These are phyloP conservation scores for Phalangium opilio DNA, from an alignment of 2,888 invertebrate genomes.

Conservation along the genomic window DNA sequence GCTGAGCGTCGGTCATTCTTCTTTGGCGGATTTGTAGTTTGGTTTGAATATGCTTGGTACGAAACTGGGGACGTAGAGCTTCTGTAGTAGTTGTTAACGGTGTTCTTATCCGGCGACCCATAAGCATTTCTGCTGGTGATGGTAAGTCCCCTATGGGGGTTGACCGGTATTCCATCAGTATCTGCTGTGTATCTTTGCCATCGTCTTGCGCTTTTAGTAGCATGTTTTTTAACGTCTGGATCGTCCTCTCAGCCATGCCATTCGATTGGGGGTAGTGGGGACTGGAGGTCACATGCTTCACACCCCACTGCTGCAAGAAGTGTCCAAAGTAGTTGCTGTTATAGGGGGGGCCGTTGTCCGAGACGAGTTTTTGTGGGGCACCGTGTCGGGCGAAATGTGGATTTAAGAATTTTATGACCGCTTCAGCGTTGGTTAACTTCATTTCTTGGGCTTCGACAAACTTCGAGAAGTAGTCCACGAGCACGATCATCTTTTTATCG, in stretches of 20 bases:
- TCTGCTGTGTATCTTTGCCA: background rate
- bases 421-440: background rate
- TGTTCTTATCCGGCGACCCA: too few relatives aligned
- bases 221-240: background rate
- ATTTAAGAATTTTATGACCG: too few relatives aligned
- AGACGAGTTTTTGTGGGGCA: background rate
- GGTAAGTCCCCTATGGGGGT: too few relatives aligned
- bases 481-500: background rate
- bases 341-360: constrained; percentile 3
- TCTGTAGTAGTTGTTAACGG: too few relatives aligned
- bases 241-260: background rate
- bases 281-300: background rate
- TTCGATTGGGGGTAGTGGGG: constrained; percentile 3
- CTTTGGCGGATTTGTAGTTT: too few relatives aligned
- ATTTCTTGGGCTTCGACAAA: constrained; percentile 2
- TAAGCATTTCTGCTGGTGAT: too few relatives aligned
- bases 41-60: too few relatives aligned
- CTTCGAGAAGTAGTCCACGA: constrained; percentile 6
- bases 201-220: constrained; percentile 4
- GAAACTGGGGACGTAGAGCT: too few relatives aligned
- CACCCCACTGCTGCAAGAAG: background rate
- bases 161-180: constrained; percentile 4
- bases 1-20: too few relatives aligned
- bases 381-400: constrained; percentile 1
- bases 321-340: background rate